phyloP scores from a whole-genome alignment of 1,140 invertebrate genomes.

The Octopus sinensis region DNA sequence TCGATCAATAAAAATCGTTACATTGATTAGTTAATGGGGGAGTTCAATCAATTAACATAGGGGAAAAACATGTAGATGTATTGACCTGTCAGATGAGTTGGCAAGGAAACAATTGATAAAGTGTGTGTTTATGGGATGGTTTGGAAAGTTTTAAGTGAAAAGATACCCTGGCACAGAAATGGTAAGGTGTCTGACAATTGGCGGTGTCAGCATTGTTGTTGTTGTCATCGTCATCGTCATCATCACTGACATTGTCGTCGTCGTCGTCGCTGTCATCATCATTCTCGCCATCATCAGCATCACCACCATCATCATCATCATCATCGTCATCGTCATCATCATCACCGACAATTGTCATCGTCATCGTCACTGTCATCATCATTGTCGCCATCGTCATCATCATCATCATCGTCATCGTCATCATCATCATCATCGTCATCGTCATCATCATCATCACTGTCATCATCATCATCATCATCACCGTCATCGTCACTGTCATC shows the following conservation, averaged over 20 bases:
- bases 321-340: constrained; percentile 13
- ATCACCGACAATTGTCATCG: neutral
- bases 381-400: constrained; percentile 5
- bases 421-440: constrained; percentile 6
- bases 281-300: constrained; percentile 5
- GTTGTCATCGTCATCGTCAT: constrained; percentile 9
- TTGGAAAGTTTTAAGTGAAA: no score
- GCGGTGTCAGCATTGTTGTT: neutral
- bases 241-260: neutral
- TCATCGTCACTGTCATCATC: neutral
- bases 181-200: no score
- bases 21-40: no score
- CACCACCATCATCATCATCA: constrained; percentile 3
- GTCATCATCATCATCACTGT: constrained; percentile 43
- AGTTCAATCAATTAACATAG: no score
- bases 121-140: no score
- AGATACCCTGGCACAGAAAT: no score
- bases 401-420: constrained; percentile 13
- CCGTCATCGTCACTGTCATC: neutral
- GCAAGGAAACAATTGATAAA: no score
- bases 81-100: no score
- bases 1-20: no score
- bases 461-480: constrained; percentile 18
- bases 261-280: neutral
- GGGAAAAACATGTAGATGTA: no score